Percentiles rank a stretch among this genome's conserved stretches.
Evolutionary conservation across 2,888 invertebrate species (phyloP).

Genomic region (Margaritifera margaritifera): DNA sequence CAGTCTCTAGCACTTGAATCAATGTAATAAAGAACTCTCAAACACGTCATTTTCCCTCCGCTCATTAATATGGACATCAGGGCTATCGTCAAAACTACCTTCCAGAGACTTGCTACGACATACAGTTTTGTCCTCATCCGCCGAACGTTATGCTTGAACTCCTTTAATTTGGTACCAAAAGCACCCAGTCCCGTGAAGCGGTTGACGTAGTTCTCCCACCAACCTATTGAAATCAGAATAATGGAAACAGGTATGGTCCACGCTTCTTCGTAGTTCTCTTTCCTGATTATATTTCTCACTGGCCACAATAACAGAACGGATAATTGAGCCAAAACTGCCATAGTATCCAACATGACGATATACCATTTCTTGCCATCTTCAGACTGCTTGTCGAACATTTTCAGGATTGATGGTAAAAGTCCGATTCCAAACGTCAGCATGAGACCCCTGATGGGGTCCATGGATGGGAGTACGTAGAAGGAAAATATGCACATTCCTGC

Average conservation of each 20-base stretch:
- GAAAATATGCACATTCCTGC: conserved; percentile 89
- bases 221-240: conserved; percentile 90
- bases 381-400: conserved; percentile 52
- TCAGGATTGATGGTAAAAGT: conserved; percentile 83
- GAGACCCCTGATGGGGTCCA: conserved; percentile 95
- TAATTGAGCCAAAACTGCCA: conserved; percentile 49
- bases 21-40: conserved; percentile 49
- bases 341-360: conserved; percentile 39
- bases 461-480: conserved; percentile 89
- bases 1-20: conserved; percentile 45
- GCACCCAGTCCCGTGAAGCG: conserved; percentile 84
- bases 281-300: conserved; percentile 31
- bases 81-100: conserved; percentile 86
- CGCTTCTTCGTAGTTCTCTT: conserved; percentile 41
- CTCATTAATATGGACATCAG: conserved; percentile 78
- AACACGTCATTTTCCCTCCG: conserved; percentile 44
- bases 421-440: conserved; percentile 97
- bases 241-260: conserved; percentile 89
- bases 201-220: conserved; percentile 99
- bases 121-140: conserved; percentile 90
- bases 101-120: conserved; percentile 93
- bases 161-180: conserved; percentile 65
- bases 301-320: conserved; percentile 58
- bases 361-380: conserved; percentile 41
- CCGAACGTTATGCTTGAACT: conserved; percentile 83